Evolutionary conservation across 2,113 vertebrate genomes (phyloP), one percentile per base, ranked within the genome.

Genomic region (Cairina moschata): DNA sequence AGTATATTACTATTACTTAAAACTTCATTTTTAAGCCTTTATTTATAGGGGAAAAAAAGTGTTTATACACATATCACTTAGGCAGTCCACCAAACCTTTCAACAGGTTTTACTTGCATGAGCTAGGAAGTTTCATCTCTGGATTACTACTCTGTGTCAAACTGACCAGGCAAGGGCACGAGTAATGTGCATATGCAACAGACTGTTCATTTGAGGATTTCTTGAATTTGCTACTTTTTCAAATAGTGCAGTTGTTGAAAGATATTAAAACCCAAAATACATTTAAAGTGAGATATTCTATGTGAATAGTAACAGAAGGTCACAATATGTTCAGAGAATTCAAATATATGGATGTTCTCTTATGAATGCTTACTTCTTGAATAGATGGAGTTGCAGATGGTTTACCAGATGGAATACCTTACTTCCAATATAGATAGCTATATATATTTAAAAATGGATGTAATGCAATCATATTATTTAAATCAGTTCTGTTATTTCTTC

Each of bases 271-370:
- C 28, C 74, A 81, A 56, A 71, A 66, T 82, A 77, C 62, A 79
- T 96, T 92, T 94, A 68, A 94, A 81, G 58, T 68, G 88, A 94
- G 76, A 78, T 81, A 86, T 82, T 93, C 83, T 65, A 78, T 86
- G 86, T 94, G 95, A 96, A 76, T 93, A 96, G 95, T 92, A 95
- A 93, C 93, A 96, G 92, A 97, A 97, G 96, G 95, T 97, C 96
- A 95, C 95, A 95, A 94, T 96, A 96, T 96, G 95, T 94, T 96
- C 90, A 73, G 73, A 95, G 86, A 88, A 81, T 94, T 96, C 88
- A 94, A 91, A 93, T 93, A 86, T 58, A 90, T 88, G 93, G 93
- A 96, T 97, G 95, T 96, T 96, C 95, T 95, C 95, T 97, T 97
- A 91, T 84, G 90, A 93, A 81, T 93, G 69, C 88, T 89, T 83